These are phyloP conservation scores for Aratinga solstitialis DNA, from an alignment of 2,797 vertebrate genomes.

Conservation along the genomic window DNA sequence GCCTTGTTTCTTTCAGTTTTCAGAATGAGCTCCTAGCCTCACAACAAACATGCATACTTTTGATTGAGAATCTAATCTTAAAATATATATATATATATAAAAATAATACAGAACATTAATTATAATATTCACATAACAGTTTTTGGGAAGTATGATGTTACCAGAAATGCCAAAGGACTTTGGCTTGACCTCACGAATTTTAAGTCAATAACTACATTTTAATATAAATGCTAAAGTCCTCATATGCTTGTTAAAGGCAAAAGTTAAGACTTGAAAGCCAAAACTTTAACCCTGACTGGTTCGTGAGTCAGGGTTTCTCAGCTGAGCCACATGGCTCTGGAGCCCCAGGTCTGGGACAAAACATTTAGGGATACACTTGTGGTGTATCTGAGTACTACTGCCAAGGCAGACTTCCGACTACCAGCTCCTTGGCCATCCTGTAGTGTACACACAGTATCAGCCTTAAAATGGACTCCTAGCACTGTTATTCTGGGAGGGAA, in stretches of 20 bases:
- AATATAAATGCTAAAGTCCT: background rate
- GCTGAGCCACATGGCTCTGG: rapidly evolving
- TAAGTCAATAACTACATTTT: background rate
- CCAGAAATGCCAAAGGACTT: background rate
- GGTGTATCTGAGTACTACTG: background rate
- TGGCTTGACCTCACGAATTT: background rate
- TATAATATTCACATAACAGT: background rate
- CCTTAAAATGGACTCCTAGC: background rate
- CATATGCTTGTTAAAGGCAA: background rate
- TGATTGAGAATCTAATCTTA: background rate
- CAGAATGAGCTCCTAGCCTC: background rate
- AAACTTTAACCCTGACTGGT: background rate
- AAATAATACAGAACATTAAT: background rate
- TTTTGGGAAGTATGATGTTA: background rate
- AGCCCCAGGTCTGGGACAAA: background rate
- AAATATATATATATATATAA: background rate
- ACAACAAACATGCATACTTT: background rate
- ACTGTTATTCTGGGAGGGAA: background rate
- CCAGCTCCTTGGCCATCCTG: background rate
- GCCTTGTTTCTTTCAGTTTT: background rate
- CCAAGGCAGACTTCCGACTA: background rate
- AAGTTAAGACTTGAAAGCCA: background rate
- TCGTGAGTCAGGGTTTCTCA: background rate
- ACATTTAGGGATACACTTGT: rapidly evolving
- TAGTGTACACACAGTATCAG: background rate